Base-by-base conservation (phyloP, 2,888 invertebrate species). In the Eupithecia pulchellata region DNA sequence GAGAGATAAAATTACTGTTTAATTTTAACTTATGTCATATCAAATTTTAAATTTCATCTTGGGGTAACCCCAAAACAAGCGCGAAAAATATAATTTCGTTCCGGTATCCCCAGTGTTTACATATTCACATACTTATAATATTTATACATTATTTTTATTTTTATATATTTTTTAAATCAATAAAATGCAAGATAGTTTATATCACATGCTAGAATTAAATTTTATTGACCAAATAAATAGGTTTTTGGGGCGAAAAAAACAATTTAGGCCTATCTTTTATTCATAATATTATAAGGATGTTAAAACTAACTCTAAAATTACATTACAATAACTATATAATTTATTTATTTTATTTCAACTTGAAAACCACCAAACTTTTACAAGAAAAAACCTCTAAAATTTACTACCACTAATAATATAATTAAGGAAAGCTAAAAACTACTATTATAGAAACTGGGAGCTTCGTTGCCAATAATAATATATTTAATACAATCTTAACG, bases 151-250 rank as follows among this genome's bases (percentile, higher is more conserved):
- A 73, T 70, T 75, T 77, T 76, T 75, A 73, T 68, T 69, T 70
- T 72, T 71, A n/a, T 73, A 64, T 67, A 60, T 63, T 69, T 73
- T 76, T 73, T 72, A 66, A 64, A 66, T 71, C 60, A 76, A 74
- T 72, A 77, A 77, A 77, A 77, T 76, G 76, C 76, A 75, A 71
- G 72, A 71, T 72, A 72, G 68, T 75, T 67, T 75, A 76, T 77
- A 77, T 77, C 77, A 77, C 77, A 76, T 77, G 74, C 76, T 76
- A 73, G 52, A 74, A 68, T 73, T 60, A 67, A 73, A 68, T 73
- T n/a, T 73, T 73, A 67, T 61, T 62, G 17, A 73, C 73, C 69
- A 73, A 73, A 73, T 64, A 17, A 32, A 73, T 73, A 67, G 73
- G 67, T 70, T 47, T 3, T 64, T 64, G 69, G 73, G 72, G 69